Conservation (phyloP, 1,140 invertebrate species). For the Drosophila asahinai region DNA sequence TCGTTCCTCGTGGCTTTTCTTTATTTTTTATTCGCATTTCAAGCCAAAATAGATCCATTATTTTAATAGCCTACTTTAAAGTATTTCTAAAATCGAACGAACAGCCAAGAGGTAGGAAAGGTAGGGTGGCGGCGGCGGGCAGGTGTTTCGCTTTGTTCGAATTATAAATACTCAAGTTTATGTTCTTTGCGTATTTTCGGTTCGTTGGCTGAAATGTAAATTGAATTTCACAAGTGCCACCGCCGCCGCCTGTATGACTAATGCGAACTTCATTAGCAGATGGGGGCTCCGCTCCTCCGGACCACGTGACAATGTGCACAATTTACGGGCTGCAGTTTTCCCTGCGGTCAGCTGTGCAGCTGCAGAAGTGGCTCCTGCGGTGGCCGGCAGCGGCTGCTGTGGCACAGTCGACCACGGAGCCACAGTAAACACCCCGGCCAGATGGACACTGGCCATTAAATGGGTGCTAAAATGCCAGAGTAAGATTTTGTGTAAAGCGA, state of each 20-base stretch:
- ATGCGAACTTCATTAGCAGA: slow-evolving; percentile 73
- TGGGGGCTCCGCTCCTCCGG: not conserved
- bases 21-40: slow-evolving; percentile 38
- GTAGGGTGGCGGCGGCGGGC: slow-evolving; percentile 2
- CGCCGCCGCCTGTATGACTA: slow-evolving; percentile 52
- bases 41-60: slow-evolving; percentile 79
- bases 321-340: slow-evolving; percentile 47
- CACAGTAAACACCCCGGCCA: slow-evolving; percentile 55
- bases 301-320: slow-evolving; percentile 61
- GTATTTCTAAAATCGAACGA: slow-evolving; percentile 70
- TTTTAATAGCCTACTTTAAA: slow-evolving; percentile 81
- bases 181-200: slow-evolving; percentile 21
- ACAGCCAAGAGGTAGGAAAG: slow-evolving; percentile 15
- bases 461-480: slow-evolving; percentile 38
- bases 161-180: slow-evolving; percentile 46
- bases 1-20: too few species aligned
- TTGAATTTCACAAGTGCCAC: slow-evolving; percentile 55
- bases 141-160: slow-evolving; percentile 44
- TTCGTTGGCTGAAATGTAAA: slow-evolving; percentile 25
- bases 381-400: slow-evolving; percentile 11
- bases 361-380: slow-evolving; percentile 43
- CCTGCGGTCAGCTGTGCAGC: slow-evolving; percentile 22
- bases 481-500: slow-evolving; percentile 42
- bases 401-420: slow-evolving; percentile 23
- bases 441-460: slow-evolving; percentile 48